These are phyloP conservation scores for Tupaia chinensis DNA, from an alignment of 2,113 vertebrate species.

Conservation along the genomic window DNA sequence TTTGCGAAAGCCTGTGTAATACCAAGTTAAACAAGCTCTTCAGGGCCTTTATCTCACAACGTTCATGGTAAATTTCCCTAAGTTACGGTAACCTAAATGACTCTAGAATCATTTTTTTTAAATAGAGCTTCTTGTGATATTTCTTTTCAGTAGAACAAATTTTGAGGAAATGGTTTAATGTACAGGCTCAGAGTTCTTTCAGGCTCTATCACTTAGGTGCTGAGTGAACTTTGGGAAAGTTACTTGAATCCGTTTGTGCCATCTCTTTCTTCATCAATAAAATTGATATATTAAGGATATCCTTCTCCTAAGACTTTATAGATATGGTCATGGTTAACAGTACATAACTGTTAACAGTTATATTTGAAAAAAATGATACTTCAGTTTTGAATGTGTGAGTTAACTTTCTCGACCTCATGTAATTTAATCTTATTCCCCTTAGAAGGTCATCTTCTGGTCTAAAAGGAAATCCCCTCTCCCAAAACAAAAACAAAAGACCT, in stretches of 20 bases:
- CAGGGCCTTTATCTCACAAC: background rate
- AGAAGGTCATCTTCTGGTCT: background rate
- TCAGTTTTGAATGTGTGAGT: background rate
- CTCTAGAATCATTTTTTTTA: background rate
- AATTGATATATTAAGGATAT: background rate
- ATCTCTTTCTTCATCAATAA: background rate
- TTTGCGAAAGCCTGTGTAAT: background rate
- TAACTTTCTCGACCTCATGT: background rate
- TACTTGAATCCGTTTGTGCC: background rate
- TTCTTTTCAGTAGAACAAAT: background rate
- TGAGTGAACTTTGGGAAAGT: background rate
- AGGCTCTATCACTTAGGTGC: background rate
- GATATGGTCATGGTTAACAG: background rate
- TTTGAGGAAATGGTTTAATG: background rate
- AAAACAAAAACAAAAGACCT: background rate
- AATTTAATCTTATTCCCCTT: slow-evolving; percentile 14
- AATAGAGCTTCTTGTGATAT: background rate
- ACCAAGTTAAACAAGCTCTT: background rate
- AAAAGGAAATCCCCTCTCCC: background rate
- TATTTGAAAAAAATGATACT: background rate
- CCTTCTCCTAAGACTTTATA: background rate
- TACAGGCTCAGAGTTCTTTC: background rate
- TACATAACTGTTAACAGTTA: background rate
- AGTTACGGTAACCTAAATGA: background rate
- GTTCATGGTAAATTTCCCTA: background rate